Evolutionary conservation across 23 tunicate species (phyloP).

Genomic region (Trididemnum clinides): DNA sequence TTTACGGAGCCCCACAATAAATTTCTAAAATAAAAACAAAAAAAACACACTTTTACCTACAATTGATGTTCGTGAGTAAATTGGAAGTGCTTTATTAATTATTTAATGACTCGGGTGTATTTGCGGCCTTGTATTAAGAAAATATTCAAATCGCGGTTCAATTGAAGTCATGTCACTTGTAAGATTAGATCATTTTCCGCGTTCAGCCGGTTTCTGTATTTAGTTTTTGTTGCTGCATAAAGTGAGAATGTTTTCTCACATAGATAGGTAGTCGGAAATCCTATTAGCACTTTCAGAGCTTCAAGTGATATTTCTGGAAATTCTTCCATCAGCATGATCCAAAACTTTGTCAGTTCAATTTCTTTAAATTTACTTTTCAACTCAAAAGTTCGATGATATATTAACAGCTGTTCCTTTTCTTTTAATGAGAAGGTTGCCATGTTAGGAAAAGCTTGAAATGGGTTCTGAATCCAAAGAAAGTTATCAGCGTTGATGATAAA

Average conservation of each 20-base stretch:
- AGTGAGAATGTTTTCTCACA: slow-evolving; percentile 7
- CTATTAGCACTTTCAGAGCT: slow-evolving; percentile 27
- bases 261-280: slow-evolving; percentile 20
- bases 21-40: neutral
- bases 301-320: slow-evolving; percentile 34
- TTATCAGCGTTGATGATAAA: slow-evolving; percentile 29
- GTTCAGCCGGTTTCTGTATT: slow-evolving; percentile 8
- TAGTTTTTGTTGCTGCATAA: slow-evolving; percentile 14
- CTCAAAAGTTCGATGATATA: neutral
- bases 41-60: slow-evolving; percentile 16
- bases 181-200: slow-evolving; percentile 8
- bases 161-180: slow-evolving; percentile 22
- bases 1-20: neutral
- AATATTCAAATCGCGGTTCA: slow-evolving; percentile 20
- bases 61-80: slow-evolving; percentile 8
- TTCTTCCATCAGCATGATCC: slow-evolving; percentile 38
- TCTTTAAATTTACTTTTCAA: slow-evolving; percentile 19
- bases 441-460: slow-evolving; percentile 33
- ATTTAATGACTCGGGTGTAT: slow-evolving; percentile 16
- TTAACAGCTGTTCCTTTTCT: slow-evolving; percentile 29
- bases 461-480: slow-evolving; percentile 25
- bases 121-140: slow-evolving; percentile 12
- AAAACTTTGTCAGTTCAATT: slow-evolving; percentile 22
- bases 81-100: slow-evolving; percentile 12
- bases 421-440: slow-evolving; percentile 35